Conservation (phyloP, 2,888 invertebrate genomes). For the Sminthurides aquaticus region DNA sequence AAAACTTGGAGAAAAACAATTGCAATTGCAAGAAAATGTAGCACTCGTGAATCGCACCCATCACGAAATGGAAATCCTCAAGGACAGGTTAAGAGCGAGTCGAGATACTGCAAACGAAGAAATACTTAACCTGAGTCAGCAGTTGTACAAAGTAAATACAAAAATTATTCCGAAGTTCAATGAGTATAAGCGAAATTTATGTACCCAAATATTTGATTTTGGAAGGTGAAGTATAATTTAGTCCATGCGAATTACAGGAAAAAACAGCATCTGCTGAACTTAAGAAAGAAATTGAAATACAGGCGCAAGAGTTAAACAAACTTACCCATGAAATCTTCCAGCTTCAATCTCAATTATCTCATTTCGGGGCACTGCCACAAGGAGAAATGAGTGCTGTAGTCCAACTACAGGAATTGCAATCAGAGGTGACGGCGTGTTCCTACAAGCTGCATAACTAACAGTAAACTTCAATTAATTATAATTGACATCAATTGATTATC, state of each 20-base stretch:
- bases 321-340: too few relatives aligned
- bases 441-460: constrained; percentile 26
- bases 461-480: not conserved
- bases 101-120: constrained; percentile 30
- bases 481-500: not conserved
- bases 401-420: constrained; percentile 26
- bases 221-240: too few relatives aligned
- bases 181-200: too few relatives aligned
- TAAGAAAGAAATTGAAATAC: too few relatives aligned
- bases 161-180: too few relatives aligned
- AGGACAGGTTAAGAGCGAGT: constrained; percentile 28
- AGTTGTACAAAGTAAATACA: constrained; percentile 23
- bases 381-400: constrained; percentile 29
- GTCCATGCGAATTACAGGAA: too few relatives aligned
- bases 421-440: constrained; percentile 28
- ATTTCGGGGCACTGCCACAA: constrained; percentile 1
- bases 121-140: constrained; percentile 26
- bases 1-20: constrained; percentile 58
- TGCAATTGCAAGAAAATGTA: constrained; percentile 41
- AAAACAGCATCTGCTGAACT: too few relatives aligned
- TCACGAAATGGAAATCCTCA: constrained; percentile 27
- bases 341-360: not conserved
- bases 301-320: too few relatives aligned
- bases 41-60: constrained; percentile 23
- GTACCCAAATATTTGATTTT: too few relatives aligned